phyloP scores from a whole-genome alignment of 2,888 invertebrate genomes.

The Herminia tarsipennalis region DNA sequence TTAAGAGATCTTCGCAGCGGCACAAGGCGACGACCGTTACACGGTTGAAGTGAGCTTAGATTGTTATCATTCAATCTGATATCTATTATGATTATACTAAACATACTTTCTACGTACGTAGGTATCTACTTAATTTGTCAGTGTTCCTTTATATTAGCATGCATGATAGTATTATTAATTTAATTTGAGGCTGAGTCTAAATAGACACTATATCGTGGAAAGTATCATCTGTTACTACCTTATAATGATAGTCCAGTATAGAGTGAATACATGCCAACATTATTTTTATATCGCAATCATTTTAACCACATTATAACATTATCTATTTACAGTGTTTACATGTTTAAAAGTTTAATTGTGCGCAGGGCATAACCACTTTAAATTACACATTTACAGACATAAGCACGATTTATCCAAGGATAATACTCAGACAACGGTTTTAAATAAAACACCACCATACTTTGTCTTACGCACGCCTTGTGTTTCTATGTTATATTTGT shows the following conservation, averaged over 20 bases:
- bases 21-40: constrained; percentile 71
- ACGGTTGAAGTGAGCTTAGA: constrained; percentile 23
- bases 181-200: no score
- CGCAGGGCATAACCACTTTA: constrained; percentile 57
- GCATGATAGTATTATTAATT: no score
- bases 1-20: constrained; percentile 60
- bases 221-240: no score
- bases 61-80: constrained; percentile 20
- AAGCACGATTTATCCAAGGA: constrained; percentile 74
- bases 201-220: no score
- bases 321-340: constrained; percentile 20
- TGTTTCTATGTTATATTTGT: no score
- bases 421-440: constrained; percentile 50
- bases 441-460: constrained; percentile 23
- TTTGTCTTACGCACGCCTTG: constrained; percentile 20
- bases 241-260: no score
- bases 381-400: constrained; percentile 67
- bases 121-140: no score
- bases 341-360: constrained; percentile 58
- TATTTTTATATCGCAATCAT: neutral
- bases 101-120: no score
- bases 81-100: neutral
- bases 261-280: neutral
- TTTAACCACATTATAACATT: neutral
- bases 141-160: no score